Percentiles rank a stretch among this genome's conserved stretches.
Evolutionary conservation across 2,888 invertebrate species (phyloP).

Genomic region (Mellilla xanthometata): DNA sequence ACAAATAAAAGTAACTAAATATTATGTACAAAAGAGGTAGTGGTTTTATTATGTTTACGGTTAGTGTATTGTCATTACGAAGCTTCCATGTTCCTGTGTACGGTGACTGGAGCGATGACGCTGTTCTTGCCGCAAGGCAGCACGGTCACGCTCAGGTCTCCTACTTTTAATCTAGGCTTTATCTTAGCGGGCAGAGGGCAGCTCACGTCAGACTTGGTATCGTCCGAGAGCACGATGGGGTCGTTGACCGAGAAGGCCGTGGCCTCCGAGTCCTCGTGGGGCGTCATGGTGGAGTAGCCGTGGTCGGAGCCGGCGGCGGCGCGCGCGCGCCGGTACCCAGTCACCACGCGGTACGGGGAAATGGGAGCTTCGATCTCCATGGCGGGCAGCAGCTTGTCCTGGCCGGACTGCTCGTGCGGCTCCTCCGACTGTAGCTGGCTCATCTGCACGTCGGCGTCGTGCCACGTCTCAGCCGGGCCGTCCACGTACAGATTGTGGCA

Average conservation of each 20-base stretch:
- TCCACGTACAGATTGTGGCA: constrained; percentile 78
- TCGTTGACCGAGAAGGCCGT: constrained; percentile 89
- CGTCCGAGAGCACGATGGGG: constrained; percentile 80
- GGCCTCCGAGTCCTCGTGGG: constrained; percentile 94
- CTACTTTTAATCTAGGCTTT: constrained; percentile 64
- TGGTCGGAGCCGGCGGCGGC: constrained; percentile 94
- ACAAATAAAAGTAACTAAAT: constrained; percentile 22
- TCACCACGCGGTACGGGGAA: constrained; percentile 94
- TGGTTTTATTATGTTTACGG: constrained; percentile 36
- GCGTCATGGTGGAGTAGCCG: constrained; percentile 97
- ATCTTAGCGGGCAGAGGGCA: constrained; percentile 80
- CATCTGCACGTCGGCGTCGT: constrained; percentile 85
- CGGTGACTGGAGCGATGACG: constrained; percentile 94
- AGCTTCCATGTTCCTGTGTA: constrained; percentile 94
- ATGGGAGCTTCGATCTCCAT: constrained; percentile 87
- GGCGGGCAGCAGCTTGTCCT: constrained; percentile 85
- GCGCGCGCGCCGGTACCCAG: constrained; percentile 89
- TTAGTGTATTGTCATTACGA: constrained; percentile 63
- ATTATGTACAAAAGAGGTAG: constrained; percentile 57
- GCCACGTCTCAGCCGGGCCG: constrained; percentile 77
- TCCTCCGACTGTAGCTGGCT: constrained; percentile 89
- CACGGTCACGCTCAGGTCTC: constrained; percentile 71
- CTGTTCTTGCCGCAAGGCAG: constrained; percentile 80
- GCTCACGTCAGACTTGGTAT: constrained; percentile 80
- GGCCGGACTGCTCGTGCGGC: constrained; percentile 84